A percentile compares a stretch with the other conserved stretches of the same genome.
Conservation (phyloP, 1,140 invertebrate species). For the Cylas formicarius region DNA sequence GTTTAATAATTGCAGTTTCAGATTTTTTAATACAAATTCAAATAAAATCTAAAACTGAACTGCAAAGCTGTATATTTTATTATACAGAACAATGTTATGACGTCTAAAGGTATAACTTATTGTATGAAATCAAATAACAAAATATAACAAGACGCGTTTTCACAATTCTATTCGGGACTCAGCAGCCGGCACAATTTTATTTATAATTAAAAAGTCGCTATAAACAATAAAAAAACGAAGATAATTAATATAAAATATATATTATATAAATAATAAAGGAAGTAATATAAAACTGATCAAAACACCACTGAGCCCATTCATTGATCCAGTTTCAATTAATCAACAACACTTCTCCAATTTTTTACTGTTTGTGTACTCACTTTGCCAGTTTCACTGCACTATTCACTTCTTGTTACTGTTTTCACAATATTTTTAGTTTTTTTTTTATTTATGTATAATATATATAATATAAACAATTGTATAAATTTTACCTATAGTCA, state of each 20-base stretch:
- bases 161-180: conserved; percentile 13
- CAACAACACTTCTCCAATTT: background rate
- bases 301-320: no score
- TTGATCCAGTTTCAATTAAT: no score
- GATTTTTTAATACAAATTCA: conserved; percentile 8
- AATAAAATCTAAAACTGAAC: conserved; percentile 31
- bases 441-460: conserved; percentile 18
- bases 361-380: conserved; percentile 10
- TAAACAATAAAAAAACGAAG: conserved; percentile 14
- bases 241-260: conserved; percentile 14
- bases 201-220: conserved; percentile 5
- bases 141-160: conserved; percentile 19
- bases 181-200: background rate
- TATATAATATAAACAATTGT: conserved; percentile 36
- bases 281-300: conserved; percentile 14
- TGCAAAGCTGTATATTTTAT: conserved; percentile 35
- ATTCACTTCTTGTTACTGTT: conserved; percentile 10
- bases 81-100: conserved; percentile 34
- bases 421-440: conserved; percentile 7
- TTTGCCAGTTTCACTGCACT: conserved; percentile 1
- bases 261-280: conserved; percentile 18
- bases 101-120: conserved; percentile 32
- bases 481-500: conserved; percentile 30
- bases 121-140: conserved; percentile 12
- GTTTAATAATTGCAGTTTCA: conserved; percentile 15